Evolutionary conservation across 2,888 invertebrate species (phyloP), one percentile per base, ranked within the genome.

Genomic region (Odontocolon sp.): DNA sequence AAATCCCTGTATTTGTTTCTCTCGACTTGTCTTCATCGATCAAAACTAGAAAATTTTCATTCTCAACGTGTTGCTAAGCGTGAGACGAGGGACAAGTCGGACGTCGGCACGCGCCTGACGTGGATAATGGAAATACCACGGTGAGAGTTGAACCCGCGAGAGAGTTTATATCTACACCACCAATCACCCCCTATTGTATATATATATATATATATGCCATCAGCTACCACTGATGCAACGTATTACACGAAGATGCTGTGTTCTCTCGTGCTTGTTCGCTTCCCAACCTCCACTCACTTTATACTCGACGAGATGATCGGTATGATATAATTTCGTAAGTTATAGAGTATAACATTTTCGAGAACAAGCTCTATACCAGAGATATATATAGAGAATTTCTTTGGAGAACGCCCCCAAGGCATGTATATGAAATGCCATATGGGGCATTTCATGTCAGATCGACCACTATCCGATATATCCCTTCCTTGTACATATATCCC

Each of bases 41-140:
- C 47, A 47, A 23, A 47, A 47, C 47, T n/a, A 47, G 11, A 45
- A 38, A 47, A 69, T 59, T 69, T 59, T 56, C 18, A 57, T 57
- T 57, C 28, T 45, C 50, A 47, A 59, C 59, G 38, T 59, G 69
- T 69, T 69, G 69, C 59, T 18, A 16, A 31, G 50, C 59, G 59
- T n/a, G 23, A 9, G 26, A 11, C 23, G 18, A 61, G 23, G 21
- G 45, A 18, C 23, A 26, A 14, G 28, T 26, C 31, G 14, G 8
- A 9, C 8, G 42, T 26, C 38, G 23, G 42, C 3, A 61, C 61
- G 42, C n/a, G n/a, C n/a, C n/a, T n/a, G n/a, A n/a, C n/a, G n/a
- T 59, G 40, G 14, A 40, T 59, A 59, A 40, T 21, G 38, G 40
- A 23, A 59, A 40, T 40, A 40, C 28, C 11, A 5, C n/a, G 8